phyloP scores from a whole-genome alignment of 2,888 invertebrate genomes.

The Tipula confusa region DNA sequence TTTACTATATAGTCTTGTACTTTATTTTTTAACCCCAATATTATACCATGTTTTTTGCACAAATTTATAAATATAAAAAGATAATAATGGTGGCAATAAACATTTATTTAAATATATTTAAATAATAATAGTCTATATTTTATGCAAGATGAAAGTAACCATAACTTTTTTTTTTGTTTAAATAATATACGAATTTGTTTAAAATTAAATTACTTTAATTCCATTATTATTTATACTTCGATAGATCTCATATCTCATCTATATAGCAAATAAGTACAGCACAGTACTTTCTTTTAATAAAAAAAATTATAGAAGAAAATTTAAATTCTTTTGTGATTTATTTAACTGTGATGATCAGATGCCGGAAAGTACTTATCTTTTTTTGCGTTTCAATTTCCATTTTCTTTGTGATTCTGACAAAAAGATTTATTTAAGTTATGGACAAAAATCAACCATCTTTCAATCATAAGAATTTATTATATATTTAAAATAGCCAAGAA shows the following conservation, averaged over 20 bases:
- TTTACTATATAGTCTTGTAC: background rate
- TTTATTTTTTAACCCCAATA: background rate
- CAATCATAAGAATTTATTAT: background rate
- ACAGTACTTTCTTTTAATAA: background rate
- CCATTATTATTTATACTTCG: background rate
- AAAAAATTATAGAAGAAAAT: background rate
- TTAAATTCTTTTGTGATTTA: background rate
- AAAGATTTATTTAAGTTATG: background rate
- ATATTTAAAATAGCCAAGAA: background rate
- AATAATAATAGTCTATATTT: background rate
- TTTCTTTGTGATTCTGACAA: background rate
- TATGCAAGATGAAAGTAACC: background rate
- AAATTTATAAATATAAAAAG: background rate
- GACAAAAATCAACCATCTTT: background rate
- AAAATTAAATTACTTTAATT: background rate
- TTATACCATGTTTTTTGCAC: background rate
- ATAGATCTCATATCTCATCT: background rate
- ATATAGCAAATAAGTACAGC: background rate
- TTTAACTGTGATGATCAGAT: background rate
- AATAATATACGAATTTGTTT: background rate
- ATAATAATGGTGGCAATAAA: background rate
- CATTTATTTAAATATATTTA: background rate
- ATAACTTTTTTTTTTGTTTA: background rate
- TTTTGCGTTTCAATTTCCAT: background rate
- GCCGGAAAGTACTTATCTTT: constrained; percentile 10